Conservation (phyloP, 2,113 vertebrate genomes). For the Eonycteris spelaea region DNA sequence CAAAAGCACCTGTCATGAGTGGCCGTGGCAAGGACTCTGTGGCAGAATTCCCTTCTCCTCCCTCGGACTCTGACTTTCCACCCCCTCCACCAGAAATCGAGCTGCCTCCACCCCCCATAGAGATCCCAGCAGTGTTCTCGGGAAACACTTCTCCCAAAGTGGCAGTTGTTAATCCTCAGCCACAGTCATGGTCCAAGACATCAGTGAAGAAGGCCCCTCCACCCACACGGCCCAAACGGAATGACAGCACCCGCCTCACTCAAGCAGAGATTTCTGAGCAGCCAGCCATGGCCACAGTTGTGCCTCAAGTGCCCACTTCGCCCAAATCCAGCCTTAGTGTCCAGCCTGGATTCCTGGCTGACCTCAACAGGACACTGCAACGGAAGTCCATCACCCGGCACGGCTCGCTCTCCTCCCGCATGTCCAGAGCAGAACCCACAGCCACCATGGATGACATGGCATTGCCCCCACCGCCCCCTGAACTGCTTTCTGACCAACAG, state of each 20-base stretch:
- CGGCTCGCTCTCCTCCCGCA: slow-evolving; percentile 87
- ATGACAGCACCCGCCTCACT: slow-evolving; percentile 88
- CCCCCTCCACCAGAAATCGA: slow-evolving; percentile 93
- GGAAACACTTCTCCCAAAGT: slow-evolving; percentile 87
- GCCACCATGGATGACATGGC: slow-evolving; percentile 97
- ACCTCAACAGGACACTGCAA: slow-evolving; percentile 95
- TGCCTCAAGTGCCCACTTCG: slow-evolving; percentile 88
- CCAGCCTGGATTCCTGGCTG: slow-evolving; percentile 95
- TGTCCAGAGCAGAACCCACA: slow-evolving; percentile 88
- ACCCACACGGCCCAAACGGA: slow-evolving; percentile 88
- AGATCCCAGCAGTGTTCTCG: slow-evolving; percentile 83
- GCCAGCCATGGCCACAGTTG: neutral
- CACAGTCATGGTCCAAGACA: slow-evolving; percentile 89
- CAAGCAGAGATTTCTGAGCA: slow-evolving; percentile 81
- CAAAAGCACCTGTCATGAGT: slow-evolving; percentile 60
- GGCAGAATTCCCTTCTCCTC: slow-evolving; percentile 91
- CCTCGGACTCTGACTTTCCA: slow-evolving; percentile 89
- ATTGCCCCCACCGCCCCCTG: slow-evolving; percentile 93
- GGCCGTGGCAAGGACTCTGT: slow-evolving; percentile 80
- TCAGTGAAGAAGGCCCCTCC: slow-evolving; percentile 92
- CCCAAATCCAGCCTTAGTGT: slow-evolving; percentile 91
- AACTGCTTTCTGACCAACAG: slow-evolving; percentile 91
- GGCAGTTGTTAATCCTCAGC: slow-evolving; percentile 94
- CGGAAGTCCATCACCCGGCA: slow-evolving; percentile 95
- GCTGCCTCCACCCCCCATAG: slow-evolving; percentile 88